Conservation (phyloP, 2,113 vertebrate species). For the Dendropsophus ebraccatus region DNA sequence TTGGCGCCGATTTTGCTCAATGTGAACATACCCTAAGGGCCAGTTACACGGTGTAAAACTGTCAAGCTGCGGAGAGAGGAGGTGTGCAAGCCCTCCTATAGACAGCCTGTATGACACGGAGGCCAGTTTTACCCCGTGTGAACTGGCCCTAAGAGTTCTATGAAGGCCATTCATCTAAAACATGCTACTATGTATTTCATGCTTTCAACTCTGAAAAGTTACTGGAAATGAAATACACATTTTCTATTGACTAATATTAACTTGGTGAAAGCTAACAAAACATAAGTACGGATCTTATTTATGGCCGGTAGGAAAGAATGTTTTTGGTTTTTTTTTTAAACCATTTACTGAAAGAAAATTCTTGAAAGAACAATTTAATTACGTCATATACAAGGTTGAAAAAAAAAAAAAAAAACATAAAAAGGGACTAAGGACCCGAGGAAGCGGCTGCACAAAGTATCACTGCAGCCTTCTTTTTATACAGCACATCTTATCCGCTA, state of each 20-base stretch:
- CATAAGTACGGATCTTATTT: background rate
- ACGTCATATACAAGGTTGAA: background rate
- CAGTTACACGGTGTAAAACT: too few species aligned
- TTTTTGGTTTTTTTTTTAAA: background rate
- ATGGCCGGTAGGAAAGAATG: background rate
- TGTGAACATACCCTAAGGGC: too few species aligned
- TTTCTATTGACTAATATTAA: background rate
- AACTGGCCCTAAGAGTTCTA: too few species aligned
- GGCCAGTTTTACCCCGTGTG: too few species aligned
- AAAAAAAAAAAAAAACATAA: background rate
- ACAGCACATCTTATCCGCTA: background rate
- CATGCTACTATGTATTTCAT: too few species aligned
- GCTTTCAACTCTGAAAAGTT: too few species aligned
- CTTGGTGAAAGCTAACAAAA: background rate
- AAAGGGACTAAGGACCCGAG: background rate
- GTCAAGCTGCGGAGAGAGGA: too few species aligned
- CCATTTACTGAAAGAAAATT: background rate
- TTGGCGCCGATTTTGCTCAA: too few species aligned
- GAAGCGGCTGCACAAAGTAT: background rate
- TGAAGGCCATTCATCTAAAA: too few species aligned
- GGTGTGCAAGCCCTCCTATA: too few species aligned
- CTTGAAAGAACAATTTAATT: background rate
- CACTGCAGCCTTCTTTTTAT: background rate
- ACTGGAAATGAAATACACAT: background rate
- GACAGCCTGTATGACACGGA: too few species aligned